Evolutionary conservation across 30 jellyfish, hydroid and myxozoan genomes (phyloP).

Genomic region (Aurelia aurita): DNA sequence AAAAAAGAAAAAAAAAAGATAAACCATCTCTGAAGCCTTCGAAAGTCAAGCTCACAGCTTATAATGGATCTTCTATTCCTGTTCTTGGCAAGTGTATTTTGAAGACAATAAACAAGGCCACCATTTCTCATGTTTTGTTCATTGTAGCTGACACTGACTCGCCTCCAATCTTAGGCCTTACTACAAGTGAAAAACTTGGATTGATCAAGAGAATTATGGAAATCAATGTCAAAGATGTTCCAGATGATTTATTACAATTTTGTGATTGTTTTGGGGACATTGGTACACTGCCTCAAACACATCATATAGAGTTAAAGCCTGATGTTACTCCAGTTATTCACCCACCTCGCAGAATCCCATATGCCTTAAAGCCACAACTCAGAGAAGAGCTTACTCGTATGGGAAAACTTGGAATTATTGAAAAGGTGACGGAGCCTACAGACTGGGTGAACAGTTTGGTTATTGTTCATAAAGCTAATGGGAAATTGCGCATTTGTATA

Average conservation of each 20-base stretch:
- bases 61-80: conserved; percentile 45
- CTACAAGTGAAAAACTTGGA: conserved; percentile 14
- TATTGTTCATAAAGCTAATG: conserved; percentile 58
- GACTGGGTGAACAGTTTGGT: too few relatives aligned
- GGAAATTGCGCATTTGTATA: conserved; percentile 46
- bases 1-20: too few relatives aligned
- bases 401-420: conserved; percentile 55
- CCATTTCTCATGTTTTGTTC: conserved; percentile 13
- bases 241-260: too few relatives aligned
- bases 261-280: conserved; percentile 42
- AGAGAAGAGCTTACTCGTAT: conserved; percentile 66
- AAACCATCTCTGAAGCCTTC: conserved; percentile 26
- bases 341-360: conserved; percentile 20
- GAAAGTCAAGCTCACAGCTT: conserved; percentile 44
- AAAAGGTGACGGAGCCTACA: conserved; percentile 65
- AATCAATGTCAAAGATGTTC: conserved; percentile 9
- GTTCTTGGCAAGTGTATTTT: conserved; percentile 34
- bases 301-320: conserved; percentile 15
- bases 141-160: conserved; percentile 52
- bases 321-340: conserved; percentile 38
- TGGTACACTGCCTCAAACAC: conserved; percentile 35
- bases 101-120: conserved; percentile 7
- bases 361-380: conserved; percentile 27
- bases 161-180: conserved; percentile 37
- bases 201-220: conserved; percentile 20